Percentiles rank a stretch among this genome's conserved stretches.
Evolutionary conservation across 2,113 vertebrate species (phyloP).

Genomic region (Lipophrys pholis): DNA sequence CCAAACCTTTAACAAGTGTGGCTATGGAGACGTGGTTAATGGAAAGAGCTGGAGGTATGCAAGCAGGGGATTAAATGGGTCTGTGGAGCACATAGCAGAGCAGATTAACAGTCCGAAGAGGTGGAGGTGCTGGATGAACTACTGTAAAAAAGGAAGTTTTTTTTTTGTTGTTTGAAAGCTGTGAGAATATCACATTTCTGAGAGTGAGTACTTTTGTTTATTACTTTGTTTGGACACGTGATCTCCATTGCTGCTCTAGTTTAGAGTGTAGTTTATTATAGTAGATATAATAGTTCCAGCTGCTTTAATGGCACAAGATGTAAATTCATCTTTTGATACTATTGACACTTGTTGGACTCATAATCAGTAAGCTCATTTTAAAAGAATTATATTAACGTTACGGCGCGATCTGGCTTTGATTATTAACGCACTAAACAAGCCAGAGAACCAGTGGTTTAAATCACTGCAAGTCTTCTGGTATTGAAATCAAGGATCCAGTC

Average conservation of each 20-base stretch:
- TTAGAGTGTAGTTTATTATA: too few species aligned
- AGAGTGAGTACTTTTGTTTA: conserved; percentile 60
- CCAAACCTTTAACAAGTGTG: conserved; percentile 47
- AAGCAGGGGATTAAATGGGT: conserved; percentile 75
- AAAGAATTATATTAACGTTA: too few species aligned
- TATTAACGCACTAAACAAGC: too few species aligned
- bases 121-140: conserved; percentile 62
- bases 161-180: conserved; percentile 30
- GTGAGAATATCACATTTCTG: conserved; percentile 30
- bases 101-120: conserved; percentile 80
- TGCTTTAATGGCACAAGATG: too few species aligned
- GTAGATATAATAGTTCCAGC: too few species aligned
- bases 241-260: neutral
- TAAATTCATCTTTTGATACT: too few species aligned
- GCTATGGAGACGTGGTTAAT: conserved; percentile 62
- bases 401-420: too few species aligned
- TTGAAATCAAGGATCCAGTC: too few species aligned
- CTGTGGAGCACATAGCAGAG: conserved; percentile 72
- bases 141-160: conserved; percentile 23
- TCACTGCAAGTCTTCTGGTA: too few species aligned
- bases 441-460: too few species aligned
- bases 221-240: neutral
- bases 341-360: too few species aligned
- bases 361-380: too few species aligned
- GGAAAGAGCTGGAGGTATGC: conserved; percentile 77